Percentiles rank a stretch among this genome's conserved stretches.
Evolutionary conservation across 2,888 invertebrate species (phyloP).

Genomic region (Mythimna loreyi): DNA sequence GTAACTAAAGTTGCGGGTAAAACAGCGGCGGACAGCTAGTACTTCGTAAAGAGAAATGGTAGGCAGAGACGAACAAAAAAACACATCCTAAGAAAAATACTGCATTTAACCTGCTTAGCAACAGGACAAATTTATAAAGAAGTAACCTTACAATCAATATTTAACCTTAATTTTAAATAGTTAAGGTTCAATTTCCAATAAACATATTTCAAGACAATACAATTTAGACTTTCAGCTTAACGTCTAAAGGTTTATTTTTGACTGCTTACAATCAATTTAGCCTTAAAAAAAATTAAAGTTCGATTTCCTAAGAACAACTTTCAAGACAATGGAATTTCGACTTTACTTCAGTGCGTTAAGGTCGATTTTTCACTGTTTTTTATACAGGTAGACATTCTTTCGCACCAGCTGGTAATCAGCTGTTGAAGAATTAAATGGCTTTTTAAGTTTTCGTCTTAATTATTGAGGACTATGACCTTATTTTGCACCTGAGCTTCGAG

Average conservation of each 20-base stretch:
- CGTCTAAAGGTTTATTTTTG: slow-evolving; percentile 1
- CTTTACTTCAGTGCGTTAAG: fast-evolving
- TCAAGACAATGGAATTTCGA: background rate
- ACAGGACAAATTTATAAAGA: slow-evolving; percentile 10
- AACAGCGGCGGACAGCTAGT: too few relatives aligned
- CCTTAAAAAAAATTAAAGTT: too few relatives aligned
- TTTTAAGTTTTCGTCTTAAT: slow-evolving; percentile 37
- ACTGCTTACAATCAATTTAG: too few relatives aligned
- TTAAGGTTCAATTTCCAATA: slow-evolving; percentile 4
- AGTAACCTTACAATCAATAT: background rate
- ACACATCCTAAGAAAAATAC: background rate
- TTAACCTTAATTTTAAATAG: fast-evolving
- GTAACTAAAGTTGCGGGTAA: too few relatives aligned
- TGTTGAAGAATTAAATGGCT: slow-evolving; percentile 42
- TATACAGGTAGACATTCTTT: slow-evolving; percentile 34
- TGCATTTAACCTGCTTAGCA: slow-evolving; percentile 18
- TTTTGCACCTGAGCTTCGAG: slow-evolving; percentile 35
- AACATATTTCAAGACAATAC: too few relatives aligned
- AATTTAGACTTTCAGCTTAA: background rate
- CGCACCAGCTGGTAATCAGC: slow-evolving; percentile 54
- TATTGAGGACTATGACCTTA: slow-evolving; percentile 22
- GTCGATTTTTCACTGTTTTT: background rate
- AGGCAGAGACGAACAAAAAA: background rate
- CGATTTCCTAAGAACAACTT: background rate
- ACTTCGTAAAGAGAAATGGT: slow-evolving; percentile 2